These are phyloP conservation scores for Oplegnathus fasciatus DNA, from an alignment of 2,113 vertebrate genomes.

Conservation along the genomic window DNA sequence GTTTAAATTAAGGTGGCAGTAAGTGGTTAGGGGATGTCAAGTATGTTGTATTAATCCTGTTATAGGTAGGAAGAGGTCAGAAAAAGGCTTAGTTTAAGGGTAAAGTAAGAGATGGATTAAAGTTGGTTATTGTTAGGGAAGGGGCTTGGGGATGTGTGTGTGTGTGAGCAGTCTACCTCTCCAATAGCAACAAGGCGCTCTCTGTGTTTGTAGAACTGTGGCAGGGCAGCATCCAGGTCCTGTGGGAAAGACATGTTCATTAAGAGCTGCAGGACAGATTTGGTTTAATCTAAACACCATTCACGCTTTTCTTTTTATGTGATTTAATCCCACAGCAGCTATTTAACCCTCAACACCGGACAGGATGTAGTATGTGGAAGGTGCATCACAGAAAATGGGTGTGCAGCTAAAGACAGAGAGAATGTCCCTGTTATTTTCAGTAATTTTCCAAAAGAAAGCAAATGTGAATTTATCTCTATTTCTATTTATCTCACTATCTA, in stretches of 20 bases:
- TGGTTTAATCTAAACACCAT: not conserved
- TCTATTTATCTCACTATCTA: too few relatives aligned
- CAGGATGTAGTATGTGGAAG: not conserved
- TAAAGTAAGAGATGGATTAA: too few relatives aligned
- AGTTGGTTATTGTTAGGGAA: too few relatives aligned
- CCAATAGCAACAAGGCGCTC: slow-evolving; percentile 68
- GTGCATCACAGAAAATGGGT: not conserved
- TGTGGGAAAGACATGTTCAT: slow-evolving; percentile 33
- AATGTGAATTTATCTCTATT: too few relatives aligned
- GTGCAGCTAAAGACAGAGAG: too few relatives aligned
- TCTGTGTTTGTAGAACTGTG: slow-evolving; percentile 70
- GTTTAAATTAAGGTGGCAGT: not conserved
- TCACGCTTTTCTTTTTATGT: not conserved
- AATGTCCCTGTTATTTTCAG: too few relatives aligned
- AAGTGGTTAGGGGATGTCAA: not conserved
- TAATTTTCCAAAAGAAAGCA: too few relatives aligned
- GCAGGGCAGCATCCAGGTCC: slow-evolving; percentile 75
- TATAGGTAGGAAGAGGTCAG: not conserved
- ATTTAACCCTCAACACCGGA: not conserved
- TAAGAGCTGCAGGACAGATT: not conserved
- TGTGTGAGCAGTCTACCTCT: slow-evolving; percentile 48
- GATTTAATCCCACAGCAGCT: not conserved
- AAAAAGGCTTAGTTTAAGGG: too few relatives aligned
- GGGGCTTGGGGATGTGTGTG: not conserved
- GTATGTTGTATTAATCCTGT: not conserved